Evolutionary conservation across 2,888 invertebrate genomes (phyloP).

Genomic region (Hybos culiciformis): DNA sequence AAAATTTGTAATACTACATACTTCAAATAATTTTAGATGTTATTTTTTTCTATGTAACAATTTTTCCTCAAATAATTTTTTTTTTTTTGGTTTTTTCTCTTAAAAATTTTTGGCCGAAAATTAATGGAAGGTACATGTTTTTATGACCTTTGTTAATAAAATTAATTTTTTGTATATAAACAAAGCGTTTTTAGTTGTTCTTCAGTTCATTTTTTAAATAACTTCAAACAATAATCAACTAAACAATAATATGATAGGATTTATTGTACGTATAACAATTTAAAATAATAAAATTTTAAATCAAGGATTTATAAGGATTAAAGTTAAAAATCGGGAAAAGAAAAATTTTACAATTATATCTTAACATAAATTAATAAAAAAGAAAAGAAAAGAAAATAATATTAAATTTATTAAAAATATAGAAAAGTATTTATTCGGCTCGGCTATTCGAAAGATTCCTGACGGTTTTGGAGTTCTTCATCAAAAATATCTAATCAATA

Average conservation of each 20-base stretch:
- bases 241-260: constrained; percentile 1
- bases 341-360: too few relatives aligned
- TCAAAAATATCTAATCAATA: too few relatives aligned
- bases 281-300: not conserved
- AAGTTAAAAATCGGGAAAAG: not conserved
- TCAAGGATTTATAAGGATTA: not conserved
- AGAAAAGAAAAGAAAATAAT: not conserved
- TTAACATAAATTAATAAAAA: too few relatives aligned
- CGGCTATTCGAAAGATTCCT: too few relatives aligned
- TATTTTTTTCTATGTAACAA: too few relatives aligned
- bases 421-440: not conserved
- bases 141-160: not conserved
- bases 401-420: not conserved
- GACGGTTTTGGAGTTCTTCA: too few relatives aligned
- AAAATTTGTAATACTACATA: too few relatives aligned
- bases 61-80: too few relatives aligned
- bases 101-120: too few relatives aligned
- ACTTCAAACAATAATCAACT: not conserved
- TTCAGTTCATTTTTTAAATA: not conserved
- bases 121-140: not conserved
- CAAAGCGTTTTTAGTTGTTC: not conserved
- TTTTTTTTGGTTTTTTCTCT: too few relatives aligned
- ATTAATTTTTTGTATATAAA: constrained; percentile 1
- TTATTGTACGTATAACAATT: not conserved
- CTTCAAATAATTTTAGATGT: too few relatives aligned